Conservation (phyloP, 2,888 invertebrate species). For the Drosophila helvetica region DNA sequence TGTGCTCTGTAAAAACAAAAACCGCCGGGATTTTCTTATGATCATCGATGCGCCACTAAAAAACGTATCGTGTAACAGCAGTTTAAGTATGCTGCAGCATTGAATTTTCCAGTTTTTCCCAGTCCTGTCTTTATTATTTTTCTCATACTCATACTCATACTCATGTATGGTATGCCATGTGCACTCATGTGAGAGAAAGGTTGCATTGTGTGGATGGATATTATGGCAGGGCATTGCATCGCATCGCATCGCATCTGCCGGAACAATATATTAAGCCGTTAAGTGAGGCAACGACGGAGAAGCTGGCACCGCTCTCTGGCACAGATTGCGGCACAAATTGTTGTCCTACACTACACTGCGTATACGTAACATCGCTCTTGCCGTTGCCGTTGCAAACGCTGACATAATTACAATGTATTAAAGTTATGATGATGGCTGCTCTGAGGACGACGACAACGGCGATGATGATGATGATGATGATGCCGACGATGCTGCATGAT, state of each 20-base stretch:
- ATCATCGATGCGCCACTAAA: neutral
- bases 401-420: slow-evolving; percentile 76
- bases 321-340: slow-evolving; percentile 64
- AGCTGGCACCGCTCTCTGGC: slow-evolving; percentile 38
- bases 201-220: slow-evolving; percentile 32
- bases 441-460: slow-evolving; percentile 29
- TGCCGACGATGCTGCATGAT: slow-evolving; percentile 5
- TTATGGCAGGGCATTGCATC: slow-evolving; percentile 53
- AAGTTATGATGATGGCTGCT: slow-evolving; percentile 58
- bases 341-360: slow-evolving; percentile 62
- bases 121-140: slow-evolving; percentile 48
- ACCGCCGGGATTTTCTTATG: no score
- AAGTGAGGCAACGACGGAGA: slow-evolving; percentile 61
- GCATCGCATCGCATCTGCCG: slow-evolving; percentile 62
- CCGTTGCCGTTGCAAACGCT: slow-evolving; percentile 37
- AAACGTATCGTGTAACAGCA: neutral
- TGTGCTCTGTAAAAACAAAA: no score
- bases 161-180: slow-evolving; percentile 34
- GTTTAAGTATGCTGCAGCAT: slow-evolving; percentile 42
- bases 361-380: slow-evolving; percentile 52
- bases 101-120: slow-evolving; percentile 52
- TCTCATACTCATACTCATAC: slow-evolving; percentile 9
- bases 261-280: slow-evolving; percentile 78
- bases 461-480: slow-evolving; percentile 23
- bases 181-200: slow-evolving; percentile 42